Evolutionary conservation across 2,113 vertebrate species (phyloP).

Genomic region (Henicopernis longicauda): DNA sequence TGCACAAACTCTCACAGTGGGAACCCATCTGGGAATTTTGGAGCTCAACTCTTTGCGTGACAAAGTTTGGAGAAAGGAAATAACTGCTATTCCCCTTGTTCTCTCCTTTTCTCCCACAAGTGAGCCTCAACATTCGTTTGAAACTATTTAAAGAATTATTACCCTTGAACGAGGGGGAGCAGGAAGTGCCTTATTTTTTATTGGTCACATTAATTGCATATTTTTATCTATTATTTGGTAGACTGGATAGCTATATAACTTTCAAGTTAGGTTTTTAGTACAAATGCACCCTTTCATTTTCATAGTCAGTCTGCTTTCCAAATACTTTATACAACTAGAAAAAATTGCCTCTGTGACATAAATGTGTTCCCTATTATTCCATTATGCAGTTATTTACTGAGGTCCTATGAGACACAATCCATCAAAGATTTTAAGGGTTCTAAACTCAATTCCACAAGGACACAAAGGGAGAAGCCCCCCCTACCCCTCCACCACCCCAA

Average conservation of each 20-base stretch:
- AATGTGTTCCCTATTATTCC: background rate
- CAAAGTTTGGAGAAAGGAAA: background rate
- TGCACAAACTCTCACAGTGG: background rate
- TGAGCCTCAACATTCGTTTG: background rate
- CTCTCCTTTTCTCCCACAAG: background rate
- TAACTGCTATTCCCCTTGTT: background rate
- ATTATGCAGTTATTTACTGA: background rate
- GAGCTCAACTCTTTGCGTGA: background rate
- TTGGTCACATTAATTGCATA: background rate
- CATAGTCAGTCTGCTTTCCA: background rate
- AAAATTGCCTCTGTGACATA: background rate
- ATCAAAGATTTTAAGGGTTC: background rate
- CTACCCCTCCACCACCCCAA: no score
- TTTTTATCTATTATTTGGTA: background rate
- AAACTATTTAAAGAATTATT: background rate
- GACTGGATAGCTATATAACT: background rate
- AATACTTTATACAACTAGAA: background rate
- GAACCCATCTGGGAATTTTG: background rate
- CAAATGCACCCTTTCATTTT: background rate
- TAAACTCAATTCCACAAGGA: background rate
- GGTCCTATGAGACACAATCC: background rate
- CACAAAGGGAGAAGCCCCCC: accelerated
- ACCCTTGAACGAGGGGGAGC: background rate
- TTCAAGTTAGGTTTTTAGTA: background rate
- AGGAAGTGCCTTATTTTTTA: background rate